These are phyloP conservation scores for Tylochromis polylepis DNA, from an alignment of 2,113 vertebrate species.

Conservation along the genomic window DNA sequence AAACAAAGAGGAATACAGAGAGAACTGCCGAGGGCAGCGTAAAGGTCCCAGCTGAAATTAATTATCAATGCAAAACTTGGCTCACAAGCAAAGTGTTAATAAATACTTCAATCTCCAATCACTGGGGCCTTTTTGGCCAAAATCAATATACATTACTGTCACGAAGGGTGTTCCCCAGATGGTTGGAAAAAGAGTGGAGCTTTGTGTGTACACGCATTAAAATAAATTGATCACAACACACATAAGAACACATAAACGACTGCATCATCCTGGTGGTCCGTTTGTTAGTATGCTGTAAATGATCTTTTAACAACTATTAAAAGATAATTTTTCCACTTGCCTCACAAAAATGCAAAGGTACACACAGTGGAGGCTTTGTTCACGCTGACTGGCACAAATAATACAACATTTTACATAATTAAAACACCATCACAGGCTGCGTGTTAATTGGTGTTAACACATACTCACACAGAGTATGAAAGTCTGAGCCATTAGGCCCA, in stretches of 20 bases:
- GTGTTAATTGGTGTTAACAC: not conserved
- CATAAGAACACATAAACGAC: not conserved
- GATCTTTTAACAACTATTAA: not conserved
- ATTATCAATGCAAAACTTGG: conserved; percentile 66
- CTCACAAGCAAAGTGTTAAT: conserved; percentile 57
- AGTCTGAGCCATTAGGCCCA: not conserved
- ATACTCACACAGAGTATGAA: not conserved
- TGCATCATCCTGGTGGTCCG: not conserved
- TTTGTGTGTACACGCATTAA: not conserved
- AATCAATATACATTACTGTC: conserved; percentile 70
- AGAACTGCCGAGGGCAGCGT: conserved; percentile 33
- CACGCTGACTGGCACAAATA: not conserved
- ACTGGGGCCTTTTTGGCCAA: conserved; percentile 49
- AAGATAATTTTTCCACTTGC: not conserved
- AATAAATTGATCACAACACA: not conserved
- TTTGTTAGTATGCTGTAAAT: not conserved
- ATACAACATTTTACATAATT: not conserved
- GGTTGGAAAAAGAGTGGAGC: not conserved
- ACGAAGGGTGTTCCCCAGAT: conserved; percentile 20
- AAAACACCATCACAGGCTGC: not conserved
- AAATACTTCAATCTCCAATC: conserved; percentile 67
- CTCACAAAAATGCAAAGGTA: not conserved
- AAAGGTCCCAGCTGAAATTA: conserved; percentile 48
- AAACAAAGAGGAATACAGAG: not conserved
- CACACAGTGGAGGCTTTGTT: not conserved